These are phyloP conservation scores for Leptinotarsa haldemani DNA, from an alignment of 2,888 invertebrate species.

Conservation along the genomic window DNA sequence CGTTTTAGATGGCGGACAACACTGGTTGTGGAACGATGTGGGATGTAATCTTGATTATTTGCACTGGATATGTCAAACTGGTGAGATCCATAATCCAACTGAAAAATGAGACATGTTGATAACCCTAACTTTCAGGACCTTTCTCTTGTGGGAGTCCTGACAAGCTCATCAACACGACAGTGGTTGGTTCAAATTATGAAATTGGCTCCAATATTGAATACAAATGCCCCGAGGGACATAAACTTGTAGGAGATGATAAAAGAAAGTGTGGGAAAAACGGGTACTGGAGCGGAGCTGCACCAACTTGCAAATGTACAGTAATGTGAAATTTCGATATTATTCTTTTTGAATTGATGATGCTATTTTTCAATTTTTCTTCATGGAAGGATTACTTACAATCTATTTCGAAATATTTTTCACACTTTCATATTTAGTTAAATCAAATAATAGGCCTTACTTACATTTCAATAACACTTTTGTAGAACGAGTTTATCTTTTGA, in stretches of 20 bases:
- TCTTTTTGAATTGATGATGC: no score
- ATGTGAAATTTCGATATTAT: no score
- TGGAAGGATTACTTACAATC: no score
- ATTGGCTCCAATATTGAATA: conserved; percentile 81
- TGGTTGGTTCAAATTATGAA: conserved; percentile 76
- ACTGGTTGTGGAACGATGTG: conserved; percentile 95
- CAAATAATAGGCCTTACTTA: no score
- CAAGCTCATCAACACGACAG: conserved; percentile 84
- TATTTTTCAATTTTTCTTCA: no score
- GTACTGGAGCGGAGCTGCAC: conserved; percentile 85
- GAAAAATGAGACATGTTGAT: not conserved
- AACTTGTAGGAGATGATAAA: conserved; percentile 76
- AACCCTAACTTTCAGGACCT: not conserved
- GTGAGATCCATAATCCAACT: conserved; percentile 65
- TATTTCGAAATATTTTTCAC: no score
- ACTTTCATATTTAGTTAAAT: no score
- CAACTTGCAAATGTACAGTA: conserved; percentile 80
- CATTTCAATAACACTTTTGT: no score
- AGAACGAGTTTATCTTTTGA: no score
- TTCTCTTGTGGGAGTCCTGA: conserved; percentile 89
- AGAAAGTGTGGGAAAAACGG: conserved; percentile 81
- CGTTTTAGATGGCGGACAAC: conserved; percentile 89
- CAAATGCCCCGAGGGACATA: conserved; percentile 84
- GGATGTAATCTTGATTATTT: conserved; percentile 93
- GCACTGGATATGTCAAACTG: conserved; percentile 93